Evolutionary conservation across 2,113 vertebrate genomes (phyloP), one percentile per base, ranked within the genome.

Genomic region (Trematomus loennbergii): DNA sequence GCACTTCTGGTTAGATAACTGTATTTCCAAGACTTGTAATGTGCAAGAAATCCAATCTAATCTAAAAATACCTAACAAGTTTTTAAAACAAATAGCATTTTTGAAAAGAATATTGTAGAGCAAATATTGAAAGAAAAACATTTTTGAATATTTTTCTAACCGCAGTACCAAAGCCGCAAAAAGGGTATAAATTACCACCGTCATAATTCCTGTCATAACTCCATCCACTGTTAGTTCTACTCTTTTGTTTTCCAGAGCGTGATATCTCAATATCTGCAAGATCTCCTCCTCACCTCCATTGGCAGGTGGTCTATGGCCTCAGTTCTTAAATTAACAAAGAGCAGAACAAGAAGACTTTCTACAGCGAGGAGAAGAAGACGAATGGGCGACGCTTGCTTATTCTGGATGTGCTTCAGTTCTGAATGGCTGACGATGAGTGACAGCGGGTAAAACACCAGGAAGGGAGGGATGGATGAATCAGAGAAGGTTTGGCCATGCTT

Each of bases 381-480:
- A 75, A 13, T 0, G 22, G 22, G 59, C 33, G 8, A 5, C 11
- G 20, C 66, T 58, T 73, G 82, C 77, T 85, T 58, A 48, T 64
- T 78, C 85, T 87, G 88, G 74, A 81, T 15, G 36, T 3, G 62
- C 40, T 53, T 82, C 75, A 74, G 58, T 17, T 6, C 43, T 22
- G 4, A 75, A 54, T n/a, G 80, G 55, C 49, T 49, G 46, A 75
- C 8, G 71, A 65, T 87, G 76, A 81, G 9, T 72, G 84, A 75
- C 84, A 17, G 65, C 17, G 70, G 71, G 61, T 69, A 66, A 85
- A 17, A 54, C 78, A 58, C 73, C 82, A 75, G 73, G 78, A 62
- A 78, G 82, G 76, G 84, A 83, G 70, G 71, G 66, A 75, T 75
- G 2, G 69, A 25, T 81, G 84, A 88, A 82, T 88, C 75, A 87